These are phyloP conservation scores for Callorhinus ursinus DNA, from an alignment of 2,113 vertebrate genomes.

Conservation along the genomic window DNA sequence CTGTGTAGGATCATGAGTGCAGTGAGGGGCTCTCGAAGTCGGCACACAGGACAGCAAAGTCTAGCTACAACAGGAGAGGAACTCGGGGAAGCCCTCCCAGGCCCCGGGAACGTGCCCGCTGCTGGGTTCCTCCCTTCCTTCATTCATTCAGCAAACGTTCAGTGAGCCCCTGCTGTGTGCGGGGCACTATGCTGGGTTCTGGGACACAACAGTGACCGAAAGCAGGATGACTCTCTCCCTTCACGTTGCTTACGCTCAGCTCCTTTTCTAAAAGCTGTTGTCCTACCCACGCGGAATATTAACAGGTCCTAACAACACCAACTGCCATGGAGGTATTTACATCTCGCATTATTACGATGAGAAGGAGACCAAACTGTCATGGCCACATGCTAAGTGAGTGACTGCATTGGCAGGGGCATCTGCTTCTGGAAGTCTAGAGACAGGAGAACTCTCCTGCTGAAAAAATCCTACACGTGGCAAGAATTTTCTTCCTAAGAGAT, in stretches of 20 bases:
- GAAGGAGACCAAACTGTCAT: background rate
- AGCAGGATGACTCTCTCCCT: background rate
- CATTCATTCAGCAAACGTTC: background rate
- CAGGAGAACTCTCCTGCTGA: background rate
- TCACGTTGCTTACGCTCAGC: background rate
- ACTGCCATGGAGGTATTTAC: background rate
- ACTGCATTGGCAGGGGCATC: background rate
- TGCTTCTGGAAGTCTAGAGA: background rate
- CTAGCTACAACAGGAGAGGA: background rate
- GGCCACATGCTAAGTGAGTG: background rate
- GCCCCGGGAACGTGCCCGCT: background rate
- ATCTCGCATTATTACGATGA: background rate
- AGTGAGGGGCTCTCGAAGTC: background rate
- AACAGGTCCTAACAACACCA: accelerated
- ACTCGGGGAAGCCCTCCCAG: background rate
- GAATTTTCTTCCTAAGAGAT: background rate
- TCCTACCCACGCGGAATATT: background rate
- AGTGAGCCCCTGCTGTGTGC: background rate
- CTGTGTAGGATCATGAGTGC: accelerated
- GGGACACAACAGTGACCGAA: background rate
- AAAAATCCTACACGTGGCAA: background rate
- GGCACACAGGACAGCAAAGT: background rate
- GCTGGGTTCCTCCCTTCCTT: background rate
- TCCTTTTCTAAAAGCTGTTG: background rate
- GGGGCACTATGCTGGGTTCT: background rate